Evolutionary conservation across 2,113 vertebrate genomes (phyloP).

Genomic region (Tapirus terrestris): DNA sequence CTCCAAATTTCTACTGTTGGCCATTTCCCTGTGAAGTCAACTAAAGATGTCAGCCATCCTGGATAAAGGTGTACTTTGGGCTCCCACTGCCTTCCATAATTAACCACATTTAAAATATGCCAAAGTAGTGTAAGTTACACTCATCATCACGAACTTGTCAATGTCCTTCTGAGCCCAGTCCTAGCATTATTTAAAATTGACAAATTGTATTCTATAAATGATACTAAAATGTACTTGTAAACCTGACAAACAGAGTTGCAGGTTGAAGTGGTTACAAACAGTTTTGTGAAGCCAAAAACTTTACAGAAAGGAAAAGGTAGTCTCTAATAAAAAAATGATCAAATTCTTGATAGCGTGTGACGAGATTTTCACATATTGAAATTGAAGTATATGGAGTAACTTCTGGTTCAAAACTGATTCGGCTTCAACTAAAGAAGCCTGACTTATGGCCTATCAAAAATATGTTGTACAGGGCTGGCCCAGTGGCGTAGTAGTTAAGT

Average conservation of each 20-base stretch:
- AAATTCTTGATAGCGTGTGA: neutral
- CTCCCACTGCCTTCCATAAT: neutral
- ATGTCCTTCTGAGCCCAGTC: neutral
- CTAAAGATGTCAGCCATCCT: neutral
- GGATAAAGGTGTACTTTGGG: neutral
- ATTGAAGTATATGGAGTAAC: no score
- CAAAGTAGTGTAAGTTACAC: neutral
- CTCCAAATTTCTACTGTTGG: neutral
- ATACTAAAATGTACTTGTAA: neutral
- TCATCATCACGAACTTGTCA: neutral
- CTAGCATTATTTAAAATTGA: neutral
- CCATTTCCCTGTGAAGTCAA: neutral
- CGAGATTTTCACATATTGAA: no score
- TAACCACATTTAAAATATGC: neutral
- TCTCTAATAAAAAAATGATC: neutral
- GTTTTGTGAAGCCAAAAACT: neutral
- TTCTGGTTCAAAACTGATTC: no score
- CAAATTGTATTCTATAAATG: neutral
- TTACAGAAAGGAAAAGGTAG: neutral
- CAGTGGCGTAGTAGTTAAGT: no score
- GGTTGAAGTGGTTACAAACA: neutral
- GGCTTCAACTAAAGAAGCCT: no score
- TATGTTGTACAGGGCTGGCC: no score
- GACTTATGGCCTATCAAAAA: no score
- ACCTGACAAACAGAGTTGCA: neutral